phyloP scores from a whole-genome alignment of 2,888 invertebrate genomes.

The Frankliniella intonsa region DNA sequence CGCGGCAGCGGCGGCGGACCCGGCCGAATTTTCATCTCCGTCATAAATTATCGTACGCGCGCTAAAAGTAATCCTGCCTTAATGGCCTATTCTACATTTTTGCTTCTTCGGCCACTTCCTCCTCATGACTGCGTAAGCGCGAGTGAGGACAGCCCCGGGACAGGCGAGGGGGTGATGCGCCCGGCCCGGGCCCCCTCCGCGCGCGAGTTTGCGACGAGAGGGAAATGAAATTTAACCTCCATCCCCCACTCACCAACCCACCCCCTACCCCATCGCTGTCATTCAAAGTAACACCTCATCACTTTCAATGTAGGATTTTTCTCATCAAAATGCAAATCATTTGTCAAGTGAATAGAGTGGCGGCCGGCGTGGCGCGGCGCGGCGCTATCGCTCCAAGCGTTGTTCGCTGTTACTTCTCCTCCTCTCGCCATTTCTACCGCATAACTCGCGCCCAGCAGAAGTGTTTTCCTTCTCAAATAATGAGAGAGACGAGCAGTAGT shows the following conservation, averaged over 20 bases:
- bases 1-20: not conserved
- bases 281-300: conserved; percentile 15
- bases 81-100: conserved; percentile 21
- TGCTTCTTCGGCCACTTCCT: conserved; percentile 10
- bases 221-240: conserved; percentile 15
- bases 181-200: not conserved
- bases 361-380: not conserved
- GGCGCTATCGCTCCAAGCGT: not conserved
- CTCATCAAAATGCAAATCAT: conserved; percentile 21
- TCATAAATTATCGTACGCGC: conserved; percentile 5
- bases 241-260: not conserved
- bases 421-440: not conserved
- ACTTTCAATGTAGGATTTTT: conserved; percentile 3
- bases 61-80: conserved; percentile 24
- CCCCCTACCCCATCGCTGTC: not conserved
- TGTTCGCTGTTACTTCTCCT: not conserved
- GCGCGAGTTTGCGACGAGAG: not conserved
- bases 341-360: not conserved
- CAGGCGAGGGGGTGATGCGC: not conserved
- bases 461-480: too few relatives aligned
- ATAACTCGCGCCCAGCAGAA: too few relatives aligned
- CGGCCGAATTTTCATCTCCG: not conserved
- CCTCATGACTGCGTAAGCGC: not conserved
- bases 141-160: not conserved
- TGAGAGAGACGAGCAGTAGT: too few relatives aligned